Percentiles rank a stretch among this genome's conserved stretches.
Conservation (phyloP, 2,797 vertebrate species). For the Acropternis orthonyx region DNA sequence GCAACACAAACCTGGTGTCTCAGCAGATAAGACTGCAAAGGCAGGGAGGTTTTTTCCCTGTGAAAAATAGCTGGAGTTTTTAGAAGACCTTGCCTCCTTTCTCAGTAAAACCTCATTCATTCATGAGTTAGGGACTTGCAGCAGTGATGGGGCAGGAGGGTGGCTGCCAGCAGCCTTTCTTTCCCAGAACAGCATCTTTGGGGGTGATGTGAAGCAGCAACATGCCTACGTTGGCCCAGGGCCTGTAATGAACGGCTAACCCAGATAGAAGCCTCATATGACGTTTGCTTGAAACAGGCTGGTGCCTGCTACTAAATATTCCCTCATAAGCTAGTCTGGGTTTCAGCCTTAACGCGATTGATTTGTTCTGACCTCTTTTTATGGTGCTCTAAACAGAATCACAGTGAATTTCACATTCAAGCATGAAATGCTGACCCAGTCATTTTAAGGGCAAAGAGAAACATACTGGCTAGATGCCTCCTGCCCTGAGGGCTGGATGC, state of each 20-base stretch:
- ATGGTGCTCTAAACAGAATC: slow-evolving; percentile 67
- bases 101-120: not conserved
- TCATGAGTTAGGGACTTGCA: not conserved
- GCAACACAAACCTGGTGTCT: not conserved
- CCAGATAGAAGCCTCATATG: slow-evolving; percentile 25
- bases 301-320: slow-evolving; percentile 66
- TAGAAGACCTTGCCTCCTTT: not conserved
- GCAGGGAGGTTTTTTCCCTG: not conserved
- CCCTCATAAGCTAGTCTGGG: slow-evolving; percentile 57
- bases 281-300: slow-evolving; percentile 40
- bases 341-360: slow-evolving; percentile 56
- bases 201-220: not conserved
- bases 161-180: slow-evolving; percentile 5
- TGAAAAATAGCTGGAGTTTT: not conserved
- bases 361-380: slow-evolving; percentile 73
- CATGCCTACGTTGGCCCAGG: not conserved
- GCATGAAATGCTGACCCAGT: slow-evolving; percentile 68
- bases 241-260: slow-evolving; percentile 41
- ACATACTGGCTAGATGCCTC: slow-evolving; percentile 42
- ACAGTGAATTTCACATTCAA: slow-evolving; percentile 63
- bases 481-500: slow-evolving; percentile 22
- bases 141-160: not conserved
- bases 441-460: slow-evolving; percentile 66
- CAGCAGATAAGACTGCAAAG: not conserved
- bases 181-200: not conserved